A percentile compares a stretch with the other conserved stretches of the same genome.
These are phyloP conservation scores for Rhagoletis zephyria DNA, from an alignment of 1,140 invertebrate genomes.

Conservation along the genomic window DNA sequence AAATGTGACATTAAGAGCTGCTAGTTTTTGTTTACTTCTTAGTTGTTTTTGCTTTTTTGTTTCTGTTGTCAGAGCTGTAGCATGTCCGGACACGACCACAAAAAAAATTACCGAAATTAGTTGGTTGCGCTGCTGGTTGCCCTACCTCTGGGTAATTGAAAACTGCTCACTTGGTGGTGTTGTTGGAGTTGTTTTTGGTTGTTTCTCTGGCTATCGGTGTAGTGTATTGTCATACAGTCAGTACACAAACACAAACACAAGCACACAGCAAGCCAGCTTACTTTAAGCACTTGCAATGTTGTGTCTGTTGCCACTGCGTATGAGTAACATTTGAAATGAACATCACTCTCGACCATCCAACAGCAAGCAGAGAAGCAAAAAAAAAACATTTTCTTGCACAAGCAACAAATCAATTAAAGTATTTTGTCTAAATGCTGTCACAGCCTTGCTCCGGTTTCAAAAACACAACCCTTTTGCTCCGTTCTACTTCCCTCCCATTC, in stretches of 20 bases:
- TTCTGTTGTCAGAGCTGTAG: conserved; percentile 55
- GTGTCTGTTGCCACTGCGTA: neutral
- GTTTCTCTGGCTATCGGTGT: neutral
- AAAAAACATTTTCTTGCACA: neutral
- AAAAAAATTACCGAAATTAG: neutral
- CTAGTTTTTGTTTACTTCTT: too few relatives aligned
- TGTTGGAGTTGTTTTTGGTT: neutral
- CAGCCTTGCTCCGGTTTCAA: neutral
- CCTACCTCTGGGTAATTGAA: neutral
- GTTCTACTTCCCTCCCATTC: neutral
- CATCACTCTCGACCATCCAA: neutral
- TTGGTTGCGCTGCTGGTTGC: neutral
- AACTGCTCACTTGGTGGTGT: neutral
- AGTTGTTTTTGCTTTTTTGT: neutral
- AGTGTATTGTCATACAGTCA: neutral
- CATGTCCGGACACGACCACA: too few relatives aligned
- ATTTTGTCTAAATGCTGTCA: conserved; percentile 35
- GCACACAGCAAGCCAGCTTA: too few relatives aligned
- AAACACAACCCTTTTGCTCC: neutral
- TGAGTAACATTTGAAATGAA: conserved; percentile 16
- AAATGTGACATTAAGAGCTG: neutral
- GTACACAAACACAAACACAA: neutral
- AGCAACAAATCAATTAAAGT: conserved; percentile 39
- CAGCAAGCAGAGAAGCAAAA: neutral
- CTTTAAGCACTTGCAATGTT: too few relatives aligned